These are phyloP conservation scores for Tolmerus cingulatus DNA, from an alignment of 2,888 invertebrate genomes.

Conservation along the genomic window DNA sequence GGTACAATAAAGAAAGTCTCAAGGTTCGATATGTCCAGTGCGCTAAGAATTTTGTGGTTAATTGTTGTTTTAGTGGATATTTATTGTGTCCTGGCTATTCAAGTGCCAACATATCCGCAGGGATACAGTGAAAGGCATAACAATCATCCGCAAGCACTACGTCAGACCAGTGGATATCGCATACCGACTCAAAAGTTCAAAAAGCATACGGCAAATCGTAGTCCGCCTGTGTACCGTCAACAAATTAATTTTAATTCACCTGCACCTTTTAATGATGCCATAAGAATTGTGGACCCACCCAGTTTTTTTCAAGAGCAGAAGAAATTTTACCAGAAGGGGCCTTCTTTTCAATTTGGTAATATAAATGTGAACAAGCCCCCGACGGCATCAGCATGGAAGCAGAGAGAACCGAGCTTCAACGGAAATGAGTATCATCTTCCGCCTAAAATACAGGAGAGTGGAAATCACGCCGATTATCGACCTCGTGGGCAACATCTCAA, in stretches of 20 bases:
- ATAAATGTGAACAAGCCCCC: neutral
- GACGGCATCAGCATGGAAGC: neutral
- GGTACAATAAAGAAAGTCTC: slow-evolving; percentile 18
- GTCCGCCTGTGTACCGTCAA: slow-evolving; percentile 54
- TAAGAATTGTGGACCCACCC: slow-evolving; percentile 59
- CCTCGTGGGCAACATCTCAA: neutral
- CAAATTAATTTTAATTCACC: slow-evolving; percentile 53
- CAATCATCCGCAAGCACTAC: neutral
- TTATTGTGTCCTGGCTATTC: neutral
- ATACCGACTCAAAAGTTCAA: slow-evolving; percentile 53
- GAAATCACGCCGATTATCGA: neutral
- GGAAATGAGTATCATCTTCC: neutral
- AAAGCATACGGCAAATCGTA: slow-evolving; percentile 50
- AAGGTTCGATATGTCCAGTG: slow-evolving; percentile 26
- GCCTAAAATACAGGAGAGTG: neutral
- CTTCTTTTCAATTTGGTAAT: neutral
- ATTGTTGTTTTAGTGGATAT: neutral
- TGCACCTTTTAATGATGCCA: slow-evolving; percentile 53
- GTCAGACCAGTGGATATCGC: slow-evolving; percentile 50
- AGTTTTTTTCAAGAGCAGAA: slow-evolving; percentile 56
- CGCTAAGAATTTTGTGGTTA: neutral
- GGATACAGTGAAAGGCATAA: slow-evolving; percentile 7
- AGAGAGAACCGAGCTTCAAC: neutral
- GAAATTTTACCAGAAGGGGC: slow-evolving; percentile 1
- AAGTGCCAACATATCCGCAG: slow-evolving; percentile 19